phyloP scores from a whole-genome alignment of 1,140 invertebrate species.

The Halictus rubicundus region DNA sequence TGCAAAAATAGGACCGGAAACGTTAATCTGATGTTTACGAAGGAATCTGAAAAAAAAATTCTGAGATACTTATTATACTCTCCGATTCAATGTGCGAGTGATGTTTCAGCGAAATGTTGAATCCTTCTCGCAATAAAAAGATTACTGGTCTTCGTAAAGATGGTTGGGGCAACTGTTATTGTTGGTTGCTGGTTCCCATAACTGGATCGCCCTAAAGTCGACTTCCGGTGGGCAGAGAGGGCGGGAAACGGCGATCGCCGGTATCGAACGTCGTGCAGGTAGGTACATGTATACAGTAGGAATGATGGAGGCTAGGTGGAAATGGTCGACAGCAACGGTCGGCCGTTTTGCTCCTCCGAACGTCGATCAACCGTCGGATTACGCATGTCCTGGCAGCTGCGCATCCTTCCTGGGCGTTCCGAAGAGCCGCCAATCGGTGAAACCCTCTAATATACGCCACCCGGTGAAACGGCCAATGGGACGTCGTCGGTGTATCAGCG shows the following conservation, averaged over 20 bases:
- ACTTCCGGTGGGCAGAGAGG: neutral
- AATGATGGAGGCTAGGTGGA: constrained; percentile 35
- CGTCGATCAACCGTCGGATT: constrained; percentile 71
- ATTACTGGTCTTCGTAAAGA: too few relatives aligned
- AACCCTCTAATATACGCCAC: constrained; percentile 62
- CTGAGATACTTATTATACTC: too few relatives aligned
- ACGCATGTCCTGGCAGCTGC: constrained; percentile 78
- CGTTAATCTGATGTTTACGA: too few relatives aligned
- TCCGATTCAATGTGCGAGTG: too few relatives aligned
- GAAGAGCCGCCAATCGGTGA: constrained; percentile 59
- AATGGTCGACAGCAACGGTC: constrained; percentile 51
- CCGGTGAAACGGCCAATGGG: constrained; percentile 67
- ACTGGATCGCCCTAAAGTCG: too few relatives aligned
- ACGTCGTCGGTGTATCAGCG: constrained; percentile 61
- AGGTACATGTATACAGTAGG: neutral
- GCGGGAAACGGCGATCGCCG: neutral
- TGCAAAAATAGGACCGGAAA: too few relatives aligned
- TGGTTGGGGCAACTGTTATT: too few relatives aligned
- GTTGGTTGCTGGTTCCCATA: too few relatives aligned
- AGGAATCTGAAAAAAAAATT: too few relatives aligned
- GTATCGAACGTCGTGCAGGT: neutral
- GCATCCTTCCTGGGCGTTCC: constrained; percentile 80
- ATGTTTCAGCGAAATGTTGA: too few relatives aligned
- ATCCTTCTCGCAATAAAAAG: too few relatives aligned
- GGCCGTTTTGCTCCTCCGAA: constrained; percentile 36